Base-by-base conservation (phyloP, 1,140 invertebrate genomes). In the Choristoneura fumiferana region DNA sequence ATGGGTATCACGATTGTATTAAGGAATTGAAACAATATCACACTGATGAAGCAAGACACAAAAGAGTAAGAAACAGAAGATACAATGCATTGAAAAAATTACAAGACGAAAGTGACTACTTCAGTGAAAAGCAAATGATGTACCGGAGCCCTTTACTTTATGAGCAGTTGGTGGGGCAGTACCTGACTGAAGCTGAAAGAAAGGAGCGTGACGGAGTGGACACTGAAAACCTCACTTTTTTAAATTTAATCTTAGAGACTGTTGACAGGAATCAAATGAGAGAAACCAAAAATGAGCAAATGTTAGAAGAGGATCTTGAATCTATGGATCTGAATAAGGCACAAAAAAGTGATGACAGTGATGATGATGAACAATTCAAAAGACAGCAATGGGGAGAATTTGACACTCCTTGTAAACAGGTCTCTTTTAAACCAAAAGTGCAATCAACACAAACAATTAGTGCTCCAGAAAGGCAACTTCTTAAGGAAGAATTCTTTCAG, bases 41-140 rank as follows among this genome's bases (percentile, higher is more conserved):
- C 60, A 84, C 91, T 40, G 86, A 91, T 10, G 79, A 86, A 22
- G 89, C 76, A 37, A 87, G 87, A 55, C 85, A 89, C 62, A 91
- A 93, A n/a, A 91, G 91, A 69, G 86, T 94, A 0, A 95, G 93
- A 81, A 97, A 98, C 84, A 90, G 96, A 65, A 90, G 97, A 43
- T 98, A 93, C 81, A 92, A 94, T 76, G 97, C 96, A 8, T 88
- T 98, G 73, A 93, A 95, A 67, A 90, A 93, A 69, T 80, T 98
- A 37, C 88, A 96, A 37, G 76, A 88, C 15, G 91, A 94, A 58
- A 91, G 94, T 36, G 93, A 95, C 34, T 98, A 98, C 86, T 98
- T 98, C 71, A 95, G 94, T 81, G 96, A 98, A 79, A 92, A 92
- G 59, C 95, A 97, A 91, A 98, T 98, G 97, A 96, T 96, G 92